phyloP scores from a whole-genome alignment of 1,140 invertebrate genomes.

The Batillaria attramentaria region DNA sequence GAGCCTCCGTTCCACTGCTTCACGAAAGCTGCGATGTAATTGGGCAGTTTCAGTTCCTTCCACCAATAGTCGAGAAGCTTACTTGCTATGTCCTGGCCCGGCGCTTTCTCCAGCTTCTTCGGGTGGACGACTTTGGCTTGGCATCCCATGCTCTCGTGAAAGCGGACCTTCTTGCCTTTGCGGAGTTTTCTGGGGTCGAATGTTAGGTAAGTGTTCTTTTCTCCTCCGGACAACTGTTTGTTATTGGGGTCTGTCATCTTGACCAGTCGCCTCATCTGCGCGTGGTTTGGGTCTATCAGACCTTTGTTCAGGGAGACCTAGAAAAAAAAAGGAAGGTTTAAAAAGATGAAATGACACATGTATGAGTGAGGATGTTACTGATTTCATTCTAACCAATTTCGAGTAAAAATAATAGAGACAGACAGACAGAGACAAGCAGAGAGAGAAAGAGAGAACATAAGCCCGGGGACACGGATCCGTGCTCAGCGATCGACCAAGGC shows the following conservation, averaged over 20 bases:
- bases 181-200: neutral
- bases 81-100: neutral
- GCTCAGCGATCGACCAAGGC: too few relatives aligned
- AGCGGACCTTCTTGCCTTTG: neutral
- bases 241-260: neutral
- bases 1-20: conserved; percentile 15
- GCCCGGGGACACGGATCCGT: too few relatives aligned
- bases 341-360: neutral
- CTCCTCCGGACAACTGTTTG: neutral
- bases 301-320: conserved; percentile 17
- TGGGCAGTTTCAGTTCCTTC: neutral
- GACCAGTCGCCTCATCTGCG: neutral
- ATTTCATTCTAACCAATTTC: too few relatives aligned
- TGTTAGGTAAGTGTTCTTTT: neutral
- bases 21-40: conserved; percentile 9
- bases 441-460: neutral
- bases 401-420: neutral
- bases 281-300: neutral
- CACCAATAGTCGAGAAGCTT: neutral
- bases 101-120: neutral
- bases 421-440: neutral
- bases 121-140: conserved; percentile 8
- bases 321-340: neutral
- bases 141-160: neutral
- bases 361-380: neutral